Evolutionary conservation across 2,888 invertebrate genomes (phyloP), one percentile per base, ranked within the genome.

Genomic region (Diadegma fenestrale): DNA sequence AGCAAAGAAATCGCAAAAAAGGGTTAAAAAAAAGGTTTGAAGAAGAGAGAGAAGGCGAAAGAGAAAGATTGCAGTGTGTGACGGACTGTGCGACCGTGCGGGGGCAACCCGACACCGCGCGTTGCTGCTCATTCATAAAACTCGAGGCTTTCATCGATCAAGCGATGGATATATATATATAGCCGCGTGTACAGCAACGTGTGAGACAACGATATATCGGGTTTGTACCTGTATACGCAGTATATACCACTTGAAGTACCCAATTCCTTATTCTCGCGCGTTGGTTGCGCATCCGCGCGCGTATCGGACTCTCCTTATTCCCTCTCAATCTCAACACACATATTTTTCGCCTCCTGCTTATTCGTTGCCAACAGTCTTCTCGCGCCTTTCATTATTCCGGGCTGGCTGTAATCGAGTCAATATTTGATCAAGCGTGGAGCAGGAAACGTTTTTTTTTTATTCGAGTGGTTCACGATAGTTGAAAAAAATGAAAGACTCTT

Each of bases 81-180:
- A 64, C 69, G 69, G 30, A 69, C 45, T 37, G 30, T 37, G 37
- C 64, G 64, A 64, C 37, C 64, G 64, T 64, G 64, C 64, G 82
- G 81, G 78, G 83, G 91, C 88, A 92, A 93, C 89, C 89, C 86
- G 92, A 92, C 90, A 92, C 91, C 89, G 88, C 69, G 81, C 76
- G 78, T 88, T 89, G 89, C 90, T 88, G 90, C 90, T 91, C 92
- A 91, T 92, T 92, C 91, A 91, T 92, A 92, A 92, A 89, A 90
- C 88, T 88, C 85, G 90, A 89, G 89, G 88, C 88, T 91, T 89
- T 88, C 92, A 93, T 93, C 92, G 91, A 91, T 92, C 92, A 92
- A 92, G 88, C 87, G 26, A 82, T 45, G n/a, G n/a, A 58, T 43
- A 54, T 80, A 73, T 85, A 82, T 86, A 80, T 63, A 51, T 54